Evolutionary conservation across 2,113 vertebrate species (phyloP).

Genomic region (Natator depressus): DNA sequence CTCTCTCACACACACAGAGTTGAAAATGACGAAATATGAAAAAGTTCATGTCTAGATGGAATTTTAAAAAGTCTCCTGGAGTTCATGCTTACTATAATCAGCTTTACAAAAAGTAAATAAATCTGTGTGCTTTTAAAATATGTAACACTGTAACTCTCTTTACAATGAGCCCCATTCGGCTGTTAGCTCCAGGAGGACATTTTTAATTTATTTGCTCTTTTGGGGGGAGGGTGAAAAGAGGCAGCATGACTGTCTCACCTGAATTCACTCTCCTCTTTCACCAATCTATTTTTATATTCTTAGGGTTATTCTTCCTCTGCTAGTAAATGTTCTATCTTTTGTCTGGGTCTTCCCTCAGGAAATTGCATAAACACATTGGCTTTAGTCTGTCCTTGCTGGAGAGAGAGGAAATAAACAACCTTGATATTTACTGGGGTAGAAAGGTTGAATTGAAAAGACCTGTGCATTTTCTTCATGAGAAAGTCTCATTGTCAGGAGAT

Average conservation of each 20-base stretch:
- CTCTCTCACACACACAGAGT: background rate
- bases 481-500: constrained; percentile 25
- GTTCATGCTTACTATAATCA: background rate
- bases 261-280: background rate
- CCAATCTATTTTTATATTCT: constrained; percentile 12
- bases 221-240: background rate
- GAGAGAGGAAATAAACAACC: constrained; percentile 11
- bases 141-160: background rate
- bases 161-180: background rate
- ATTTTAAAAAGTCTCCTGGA: constrained; percentile 1
- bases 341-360: constrained; percentile 4
- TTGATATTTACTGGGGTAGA: constrained; percentile 8
- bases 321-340: constrained; percentile 27
- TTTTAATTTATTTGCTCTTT: background rate
- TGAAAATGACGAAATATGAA: background rate
- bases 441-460: constrained; percentile 22
- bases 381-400: constrained; percentile 51
- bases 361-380: background rate
- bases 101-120: constrained; percentile 6
- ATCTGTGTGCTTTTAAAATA: background rate
- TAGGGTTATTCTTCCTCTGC: constrained; percentile 33
- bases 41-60: background rate
- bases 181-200: background rate
- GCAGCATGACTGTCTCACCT: background rate
- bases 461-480: constrained; percentile 8